Base-by-base conservation (phyloP, 2,113 vertebrate species). In the Sorex araneus region DNA sequence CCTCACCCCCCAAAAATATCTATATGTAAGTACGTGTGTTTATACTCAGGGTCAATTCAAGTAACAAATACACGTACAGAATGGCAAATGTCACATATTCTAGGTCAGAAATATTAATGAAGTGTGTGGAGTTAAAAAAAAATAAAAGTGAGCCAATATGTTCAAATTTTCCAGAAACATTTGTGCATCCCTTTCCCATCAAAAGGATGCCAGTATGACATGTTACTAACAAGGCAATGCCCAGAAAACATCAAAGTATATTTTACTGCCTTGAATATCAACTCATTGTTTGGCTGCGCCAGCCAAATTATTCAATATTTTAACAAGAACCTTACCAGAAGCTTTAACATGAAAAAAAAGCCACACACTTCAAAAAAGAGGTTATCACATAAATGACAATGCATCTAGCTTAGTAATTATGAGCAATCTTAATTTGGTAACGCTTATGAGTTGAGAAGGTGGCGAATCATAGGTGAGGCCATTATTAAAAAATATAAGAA, bases 191-290 rank as follows among this genome's bases (percentile, higher is more conserved):
- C 30, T 70, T 70, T 92, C 32, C 34, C 32, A 19, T 6, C 25
- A 23, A 82, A 54, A 92, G 47, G 27, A n/a, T 47, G 3, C 28
- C 71, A 71, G 23, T 50, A 86, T n/a, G 47, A 36, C 30, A 23
- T 27, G 45, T 66, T 18, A 67, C 57, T 21, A 66, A 54, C 19
- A 45, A 77, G n/a, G 34, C 63, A 66, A 54, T 64, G 36, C 57
- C 32, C 66, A 70, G 54, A 85, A 87, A 73, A 90, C 66, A 70
- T n/a, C 7, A 85, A 32, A 79, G 32, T 21, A 88, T 87, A 40
- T 40, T 28, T 28, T 87, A 34, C 6, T 87, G 25, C n/a, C 43
- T 45, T 40, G 50, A 82, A 43, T 75, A 23, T 92, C 32, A 57
- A 92, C 32, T 79, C 9, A 30, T 60, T 9, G 47, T 50, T 73